Base-by-base conservation (phyloP, 2,888 invertebrate species). In the Embidobia sp. region DNA sequence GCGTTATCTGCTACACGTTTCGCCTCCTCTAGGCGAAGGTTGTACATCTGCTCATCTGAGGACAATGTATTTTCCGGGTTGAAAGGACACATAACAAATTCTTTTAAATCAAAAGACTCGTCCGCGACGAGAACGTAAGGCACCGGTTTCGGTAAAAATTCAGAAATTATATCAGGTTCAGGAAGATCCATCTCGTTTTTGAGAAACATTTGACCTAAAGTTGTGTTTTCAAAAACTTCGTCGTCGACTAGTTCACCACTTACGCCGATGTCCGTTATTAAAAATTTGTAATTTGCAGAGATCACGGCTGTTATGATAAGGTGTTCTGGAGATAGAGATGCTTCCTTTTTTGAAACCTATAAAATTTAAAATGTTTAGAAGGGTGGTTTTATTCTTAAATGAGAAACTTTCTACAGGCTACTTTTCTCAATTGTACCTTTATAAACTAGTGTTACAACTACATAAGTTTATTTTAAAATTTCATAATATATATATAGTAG, bases 201-300 rank as follows among this genome's bases (percentile, higher is more conserved):
- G 0, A 15, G 35, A 11, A 61, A 35, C 61, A 61, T 46, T 22
- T 48, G 8, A 10, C 61, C 61, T 7, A 61, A 3, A 15, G 10
- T 35, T 4, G 61, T 46, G 1, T 61, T 61, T 16, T 61, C 46
- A 6, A 61, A 48, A 48, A 61, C n/a, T n/a, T 46, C 19, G 8
- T 61, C 61, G 15, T 61, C 46, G 11, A 1, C 16, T 4, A 6
- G 4, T 48, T 46, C 61, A n/a, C n/a, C 15, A n/a, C 33, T 42
- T 1, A 13, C 1, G n/a, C 61, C 61, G 1, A 48, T 61, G 8
- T 61, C 61, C 10, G 19, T 13, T 3, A 61, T 48, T 15, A 61
- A 33, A 26, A 61, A 48, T 26, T 48, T 48, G 10, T 29, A 46
- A 16, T 46, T 35, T 0, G 61, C 33, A 7, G 61, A 61, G 4